A percentile compares a stretch with the other conserved stretches of the same genome.
Conservation (phyloP, 2,797 vertebrate species). For the Cyclura pinguis region DNA sequence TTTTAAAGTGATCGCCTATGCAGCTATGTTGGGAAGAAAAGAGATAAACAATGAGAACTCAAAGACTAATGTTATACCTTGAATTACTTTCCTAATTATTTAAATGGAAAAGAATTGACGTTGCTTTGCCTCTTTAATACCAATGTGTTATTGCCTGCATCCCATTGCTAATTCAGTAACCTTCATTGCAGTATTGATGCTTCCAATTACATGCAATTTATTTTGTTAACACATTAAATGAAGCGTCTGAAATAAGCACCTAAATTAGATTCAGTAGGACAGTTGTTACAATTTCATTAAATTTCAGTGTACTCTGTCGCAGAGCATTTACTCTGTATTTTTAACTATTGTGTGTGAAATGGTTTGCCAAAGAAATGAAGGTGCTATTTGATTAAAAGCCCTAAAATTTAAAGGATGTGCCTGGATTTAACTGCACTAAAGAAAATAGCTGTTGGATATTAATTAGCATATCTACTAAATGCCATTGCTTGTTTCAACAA, state of each 20-base stretch:
- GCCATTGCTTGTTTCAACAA: slow-evolving; percentile 55
- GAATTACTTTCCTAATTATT: slow-evolving; percentile 30
- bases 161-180: slow-evolving; percentile 54
- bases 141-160: slow-evolving; percentile 47
- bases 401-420: slow-evolving; percentile 54
- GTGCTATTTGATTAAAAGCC: slow-evolving; percentile 63
- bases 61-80: not conserved
- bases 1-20: not conserved
- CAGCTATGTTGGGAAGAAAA: not conserved
- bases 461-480: slow-evolving; percentile 66
- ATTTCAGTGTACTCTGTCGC: slow-evolving; percentile 52
- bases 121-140: slow-evolving; percentile 51
- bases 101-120: slow-evolving; percentile 53
- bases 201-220: slow-evolving; percentile 61
- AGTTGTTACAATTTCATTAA: slow-evolving; percentile 64
- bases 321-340: slow-evolving; percentile 59
- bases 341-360: slow-evolving; percentile 58
- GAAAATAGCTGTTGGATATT: slow-evolving; percentile 70
- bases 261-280: slow-evolving; percentile 64
- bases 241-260: slow-evolving; percentile 66
- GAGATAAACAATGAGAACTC: not conserved
- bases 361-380: slow-evolving; percentile 63
- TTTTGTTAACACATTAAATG: slow-evolving; percentile 68
- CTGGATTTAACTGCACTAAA: slow-evolving; percentile 65
- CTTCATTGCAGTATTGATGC: slow-evolving; percentile 52